Conservation (phyloP, 1,140 invertebrate species). For the Antheraea mylitta region DNA sequence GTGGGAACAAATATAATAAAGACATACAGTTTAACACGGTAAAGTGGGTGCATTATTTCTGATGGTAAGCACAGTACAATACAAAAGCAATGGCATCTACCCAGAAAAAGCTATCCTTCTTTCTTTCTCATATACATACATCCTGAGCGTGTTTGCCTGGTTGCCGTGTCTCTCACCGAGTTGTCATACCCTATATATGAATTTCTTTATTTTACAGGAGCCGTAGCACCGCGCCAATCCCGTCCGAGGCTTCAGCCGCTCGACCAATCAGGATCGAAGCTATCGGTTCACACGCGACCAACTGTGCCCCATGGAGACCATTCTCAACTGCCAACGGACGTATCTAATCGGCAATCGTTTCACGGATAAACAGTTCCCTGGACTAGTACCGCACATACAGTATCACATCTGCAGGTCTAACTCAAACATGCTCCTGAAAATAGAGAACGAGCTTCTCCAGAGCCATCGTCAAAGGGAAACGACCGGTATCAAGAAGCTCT, state of each 20-base stretch:
- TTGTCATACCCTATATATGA: no score
- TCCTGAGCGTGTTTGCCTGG: no score
- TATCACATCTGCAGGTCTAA: conserved; percentile 59
- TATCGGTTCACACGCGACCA: conserved; percentile 26
- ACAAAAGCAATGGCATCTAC: no score
- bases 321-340: conserved; percentile 43
- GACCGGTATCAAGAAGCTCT: conserved; percentile 90
- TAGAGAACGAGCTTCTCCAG: conserved; percentile 86
- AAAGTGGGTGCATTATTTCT: no score
- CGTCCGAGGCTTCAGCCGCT: conserved; percentile 20
- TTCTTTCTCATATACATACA: no score
- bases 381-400: conserved; percentile 51
- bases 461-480: conserved; percentile 89
- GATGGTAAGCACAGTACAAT: no score
- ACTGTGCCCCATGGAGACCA: conserved; percentile 58
- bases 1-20: no score
- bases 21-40: no score
- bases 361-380: conserved; percentile 53
- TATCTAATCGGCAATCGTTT: conserved; percentile 61
- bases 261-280: conserved; percentile 29
- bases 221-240: conserved; percentile 46
- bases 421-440: conserved; percentile 81
- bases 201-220: conserved; percentile 46
- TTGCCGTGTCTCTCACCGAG: no score
- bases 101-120: no score